Evolutionary conservation across 2,888 invertebrate species (phyloP).

Genomic region (Drosophila barbarae): DNA sequence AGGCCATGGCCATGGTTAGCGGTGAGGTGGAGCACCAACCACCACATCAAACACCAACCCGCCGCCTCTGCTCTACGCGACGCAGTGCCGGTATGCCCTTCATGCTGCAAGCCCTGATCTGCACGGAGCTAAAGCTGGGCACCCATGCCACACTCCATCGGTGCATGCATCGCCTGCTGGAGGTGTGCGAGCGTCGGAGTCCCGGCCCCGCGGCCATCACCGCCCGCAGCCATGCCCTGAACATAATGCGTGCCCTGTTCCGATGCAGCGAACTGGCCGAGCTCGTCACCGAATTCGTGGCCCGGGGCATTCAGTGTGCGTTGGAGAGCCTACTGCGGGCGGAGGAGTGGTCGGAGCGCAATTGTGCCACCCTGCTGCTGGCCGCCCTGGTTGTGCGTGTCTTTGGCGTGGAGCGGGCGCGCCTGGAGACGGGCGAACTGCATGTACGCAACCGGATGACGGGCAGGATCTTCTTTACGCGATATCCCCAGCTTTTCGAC

Average conservation of each 20-base stretch:
- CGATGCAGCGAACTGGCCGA: conserved; percentile 89
- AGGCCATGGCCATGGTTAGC: conserved; percentile 82
- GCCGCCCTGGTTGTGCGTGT: conserved; percentile 90
- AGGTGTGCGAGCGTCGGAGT: conserved; percentile 57
- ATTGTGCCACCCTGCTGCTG: conserved; percentile 91
- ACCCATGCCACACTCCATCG: conserved; percentile 82
- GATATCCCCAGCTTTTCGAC: conserved; percentile 82
- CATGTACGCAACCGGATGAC: conserved; percentile 86
- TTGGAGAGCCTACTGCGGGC: conserved; percentile 88
- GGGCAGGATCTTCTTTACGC: conserved; percentile 89
- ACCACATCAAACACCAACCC: conserved; percentile 18
- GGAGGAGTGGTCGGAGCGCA: conserved; percentile 89
- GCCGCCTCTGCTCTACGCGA: conserved; percentile 88
- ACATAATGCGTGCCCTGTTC: conserved; percentile 90
- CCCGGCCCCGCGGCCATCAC: conserved; percentile 8
- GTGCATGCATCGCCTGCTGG: conserved; percentile 82
- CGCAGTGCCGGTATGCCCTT: conserved; percentile 97
- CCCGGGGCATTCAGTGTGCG: conserved; percentile 85
- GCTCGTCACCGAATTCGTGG: conserved; percentile 84
- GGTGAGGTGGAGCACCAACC: conserved; percentile 50
- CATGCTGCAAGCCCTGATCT: conserved; percentile 89
- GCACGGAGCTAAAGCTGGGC: conserved; percentile 85
- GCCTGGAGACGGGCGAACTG: conserved; percentile 81
- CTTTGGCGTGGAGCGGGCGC: conserved; percentile 89
- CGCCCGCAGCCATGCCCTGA: conserved; percentile 88